A percentile compares a stretch with the other conserved stretches of the same genome.
Evolutionary conservation across 37 sponge, comb jelly and placozoan species (phyloP).

Genomic region (Chondrosia reniformis): DNA sequence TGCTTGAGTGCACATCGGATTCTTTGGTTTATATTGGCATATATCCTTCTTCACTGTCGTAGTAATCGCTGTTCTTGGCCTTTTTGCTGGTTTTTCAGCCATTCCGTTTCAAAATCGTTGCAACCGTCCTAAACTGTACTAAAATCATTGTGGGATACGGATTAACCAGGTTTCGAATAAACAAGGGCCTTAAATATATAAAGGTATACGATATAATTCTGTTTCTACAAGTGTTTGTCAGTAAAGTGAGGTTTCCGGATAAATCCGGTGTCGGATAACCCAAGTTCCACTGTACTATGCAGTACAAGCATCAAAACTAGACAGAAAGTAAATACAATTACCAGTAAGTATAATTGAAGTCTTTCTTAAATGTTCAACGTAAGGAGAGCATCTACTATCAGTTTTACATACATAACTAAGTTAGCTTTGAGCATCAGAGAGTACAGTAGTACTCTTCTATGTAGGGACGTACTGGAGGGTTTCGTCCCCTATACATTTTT

Average conservation of each 20-base stretch:
- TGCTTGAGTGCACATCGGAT: conserved; percentile 3
- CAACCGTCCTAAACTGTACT: neutral
- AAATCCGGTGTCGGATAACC: conserved; percentile 13
- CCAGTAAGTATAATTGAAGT: no score
- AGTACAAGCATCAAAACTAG: no score
- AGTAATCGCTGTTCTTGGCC: neutral
- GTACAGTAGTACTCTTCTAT: no score
- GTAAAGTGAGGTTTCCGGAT: conserved; percentile 15
- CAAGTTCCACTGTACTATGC: conserved; percentile 13
- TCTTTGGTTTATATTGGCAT: neutral
- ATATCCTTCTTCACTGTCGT: conserved; percentile 10
- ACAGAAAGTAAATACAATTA: no score
- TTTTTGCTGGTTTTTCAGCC: conserved; percentile 5
- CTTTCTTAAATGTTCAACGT: no score
- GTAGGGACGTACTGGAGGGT: no score
- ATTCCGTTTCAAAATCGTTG: neutral
- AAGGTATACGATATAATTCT: neutral
- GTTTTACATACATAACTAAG: no score
- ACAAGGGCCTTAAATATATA: neutral
- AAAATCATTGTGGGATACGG: conserved; percentile 10
- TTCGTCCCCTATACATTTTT: no score
- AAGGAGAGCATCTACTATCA: no score
- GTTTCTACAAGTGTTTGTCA: neutral
- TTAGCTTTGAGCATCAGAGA: no score
- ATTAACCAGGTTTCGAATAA: neutral